phyloP scores from a whole-genome alignment of 2,797 vertebrate species.

The Hippoglossus hippoglossus region DNA sequence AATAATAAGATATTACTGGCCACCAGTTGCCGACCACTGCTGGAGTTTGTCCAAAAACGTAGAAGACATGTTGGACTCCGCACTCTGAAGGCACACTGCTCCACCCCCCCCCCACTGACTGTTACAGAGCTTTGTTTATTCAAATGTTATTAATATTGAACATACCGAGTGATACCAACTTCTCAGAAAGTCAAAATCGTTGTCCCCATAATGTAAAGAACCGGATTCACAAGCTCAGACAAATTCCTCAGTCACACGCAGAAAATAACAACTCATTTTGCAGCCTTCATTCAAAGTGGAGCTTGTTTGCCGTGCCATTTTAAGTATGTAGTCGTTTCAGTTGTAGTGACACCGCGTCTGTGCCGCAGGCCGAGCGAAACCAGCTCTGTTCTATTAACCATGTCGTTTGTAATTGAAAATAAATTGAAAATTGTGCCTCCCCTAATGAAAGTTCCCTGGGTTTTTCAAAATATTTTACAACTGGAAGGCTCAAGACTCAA shows the following conservation, averaged over 20 bases:
- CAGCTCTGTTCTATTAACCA: conserved; percentile 52
- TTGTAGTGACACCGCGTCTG: conserved; percentile 27
- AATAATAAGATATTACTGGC: too few species aligned
- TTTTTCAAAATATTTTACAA: conserved; percentile 36
- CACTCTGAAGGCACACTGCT: too few species aligned
- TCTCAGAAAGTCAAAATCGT: conserved; percentile 26
- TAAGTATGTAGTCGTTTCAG: conserved; percentile 42
- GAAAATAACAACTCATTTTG: conserved; percentile 31
- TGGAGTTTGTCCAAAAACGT: too few species aligned
- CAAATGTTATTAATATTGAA: not conserved
- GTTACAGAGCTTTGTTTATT: too few species aligned
- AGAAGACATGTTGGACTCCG: too few species aligned
- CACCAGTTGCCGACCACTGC: too few species aligned
- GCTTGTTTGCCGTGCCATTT: conserved; percentile 49
- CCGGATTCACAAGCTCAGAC: conserved; percentile 11
- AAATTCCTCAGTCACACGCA: not conserved
- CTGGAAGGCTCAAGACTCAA: not conserved
- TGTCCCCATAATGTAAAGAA: conserved; percentile 4
- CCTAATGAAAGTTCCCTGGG: conserved; percentile 28
- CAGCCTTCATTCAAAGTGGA: conserved; percentile 34
- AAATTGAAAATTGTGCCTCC: conserved; percentile 54
- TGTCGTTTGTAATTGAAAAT: conserved; percentile 67
- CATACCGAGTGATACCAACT: conserved; percentile 1
- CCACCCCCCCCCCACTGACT: too few species aligned
- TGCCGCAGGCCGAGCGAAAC: conserved; percentile 42